A percentile compares a stretch with the other conserved stretches of the same genome.
phyloP scores from a whole-genome alignment of 53 echinoderm and acorn worm species.

The Holothuria leucospilota region DNA sequence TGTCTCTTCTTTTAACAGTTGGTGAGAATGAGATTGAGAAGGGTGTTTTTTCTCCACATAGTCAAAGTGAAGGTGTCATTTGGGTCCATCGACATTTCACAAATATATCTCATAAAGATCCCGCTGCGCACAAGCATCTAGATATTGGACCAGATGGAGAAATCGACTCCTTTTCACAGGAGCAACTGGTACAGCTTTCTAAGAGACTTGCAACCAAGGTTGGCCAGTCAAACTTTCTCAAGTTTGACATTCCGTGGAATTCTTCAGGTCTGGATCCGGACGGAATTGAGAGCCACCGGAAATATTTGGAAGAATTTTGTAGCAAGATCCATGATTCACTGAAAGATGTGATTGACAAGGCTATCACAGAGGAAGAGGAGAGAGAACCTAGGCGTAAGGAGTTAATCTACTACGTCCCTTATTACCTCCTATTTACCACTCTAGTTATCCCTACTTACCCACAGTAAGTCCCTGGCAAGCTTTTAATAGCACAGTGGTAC shows the following conservation, averaged over 20 bases:
- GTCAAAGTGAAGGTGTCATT: constrained; percentile 81
- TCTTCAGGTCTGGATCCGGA: constrained; percentile 86
- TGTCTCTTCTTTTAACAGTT: constrained; percentile 38
- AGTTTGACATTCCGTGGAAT: constrained; percentile 96
- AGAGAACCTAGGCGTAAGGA: constrained; percentile 76
- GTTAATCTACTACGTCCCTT: not conserved
- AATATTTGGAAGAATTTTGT: constrained; percentile 86
- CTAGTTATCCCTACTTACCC: no score
- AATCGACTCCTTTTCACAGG: constrained; percentile 76
- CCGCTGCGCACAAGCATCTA: constrained; percentile 79
- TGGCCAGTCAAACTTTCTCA: constrained; percentile 82
- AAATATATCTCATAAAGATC: constrained; percentile 82
- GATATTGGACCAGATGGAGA: constrained; percentile 75
- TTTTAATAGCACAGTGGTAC: no score
- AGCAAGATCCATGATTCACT: constrained; percentile 71
- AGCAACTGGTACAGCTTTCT: constrained; percentile 87
- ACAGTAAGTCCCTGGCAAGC: no score
- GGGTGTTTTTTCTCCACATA: constrained; percentile 86
- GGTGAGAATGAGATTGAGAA: constrained; percentile 86
- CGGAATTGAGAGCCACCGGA: constrained; percentile 78
- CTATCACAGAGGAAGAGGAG: constrained; percentile 83
- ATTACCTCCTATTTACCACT: not conserved
- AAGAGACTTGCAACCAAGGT: constrained; percentile 88
- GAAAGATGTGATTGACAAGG: constrained; percentile 82
- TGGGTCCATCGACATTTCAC: constrained; percentile 88